Evolutionary conservation across 2,888 invertebrate genomes (phyloP).

Genomic region (Synanthedon tipuliformis): DNA sequence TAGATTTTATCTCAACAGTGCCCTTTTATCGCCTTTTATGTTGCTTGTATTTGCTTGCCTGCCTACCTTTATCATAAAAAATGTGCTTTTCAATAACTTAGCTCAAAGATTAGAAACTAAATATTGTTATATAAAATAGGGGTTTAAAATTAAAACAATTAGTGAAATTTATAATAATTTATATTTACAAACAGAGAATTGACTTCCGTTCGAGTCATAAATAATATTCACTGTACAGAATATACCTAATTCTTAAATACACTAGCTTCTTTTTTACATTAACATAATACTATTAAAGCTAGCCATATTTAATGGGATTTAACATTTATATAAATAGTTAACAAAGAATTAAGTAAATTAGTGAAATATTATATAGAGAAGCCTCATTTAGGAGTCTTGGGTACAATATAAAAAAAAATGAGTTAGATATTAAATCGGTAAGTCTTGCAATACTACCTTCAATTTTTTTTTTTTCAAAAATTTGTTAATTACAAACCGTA

Average conservation of each 20-base stretch:
- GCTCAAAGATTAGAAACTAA: too few species aligned
- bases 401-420: too few species aligned
- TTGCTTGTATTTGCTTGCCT: too few species aligned
- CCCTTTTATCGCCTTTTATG: too few species aligned
- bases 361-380: slow-evolving; percentile 41
- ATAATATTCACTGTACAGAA: slow-evolving; percentile 68
- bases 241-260: slow-evolving; percentile 67
- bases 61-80: too few species aligned
- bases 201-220: slow-evolving; percentile 56
- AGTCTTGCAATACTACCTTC: too few species aligned
- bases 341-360: slow-evolving; percentile 61
- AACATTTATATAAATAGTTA: slow-evolving; percentile 68
- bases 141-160: slow-evolving; percentile 18
- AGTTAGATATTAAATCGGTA: too few species aligned
- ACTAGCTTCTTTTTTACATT: slow-evolving; percentile 66
- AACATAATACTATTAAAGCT: slow-evolving; percentile 66
- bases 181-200: slow-evolving; percentile 57
- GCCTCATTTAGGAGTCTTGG: slow-evolving; percentile 20
- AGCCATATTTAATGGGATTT: slow-evolving; percentile 58
- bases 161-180: slow-evolving; percentile 61
- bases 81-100: too few species aligned
- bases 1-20: too few species aligned
- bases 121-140: neutral
- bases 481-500: too few species aligned
- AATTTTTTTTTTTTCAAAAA: too few species aligned